Conservation (phyloP, 92 coral and sea anemone species). For the Zoanthus gigantus region DNA sequence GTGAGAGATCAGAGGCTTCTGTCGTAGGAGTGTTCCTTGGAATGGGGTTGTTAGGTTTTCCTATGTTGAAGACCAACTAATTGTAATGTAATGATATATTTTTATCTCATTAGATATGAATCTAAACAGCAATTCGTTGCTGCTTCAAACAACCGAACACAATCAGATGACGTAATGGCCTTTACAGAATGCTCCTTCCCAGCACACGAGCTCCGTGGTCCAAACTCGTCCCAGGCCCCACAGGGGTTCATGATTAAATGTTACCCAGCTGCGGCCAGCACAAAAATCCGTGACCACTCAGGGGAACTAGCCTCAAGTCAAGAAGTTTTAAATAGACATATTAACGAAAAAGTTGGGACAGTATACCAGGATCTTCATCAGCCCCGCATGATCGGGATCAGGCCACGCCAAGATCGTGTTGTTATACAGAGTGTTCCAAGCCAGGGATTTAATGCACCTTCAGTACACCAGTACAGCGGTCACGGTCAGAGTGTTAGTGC, state of each 20-base stretch:
- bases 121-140: constrained; percentile 22
- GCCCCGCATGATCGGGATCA: constrained; percentile 37
- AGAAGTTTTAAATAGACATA: neutral
- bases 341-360: neutral
- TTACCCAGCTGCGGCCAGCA: constrained; percentile 12
- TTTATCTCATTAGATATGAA: neutral
- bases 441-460: constrained; percentile 14
- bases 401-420: constrained; percentile 26
- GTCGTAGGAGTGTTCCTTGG: no score
- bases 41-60: neutral
- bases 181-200: constrained; percentile 16
- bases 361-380: constrained; percentile 7
- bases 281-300: constrained; percentile 5
- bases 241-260: constrained; percentile 25
- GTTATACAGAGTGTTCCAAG: constrained; percentile 7
- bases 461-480: constrained; percentile 34
- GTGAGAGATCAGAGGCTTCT: no score
- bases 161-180: constrained; percentile 3
- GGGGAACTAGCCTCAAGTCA: neutral
- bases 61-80: neutral
- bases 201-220: neutral
- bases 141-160: neutral
- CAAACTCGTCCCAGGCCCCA: constrained; percentile 8
- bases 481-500: neutral
- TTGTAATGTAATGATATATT: neutral